Base-by-base conservation (phyloP, 2,113 vertebrate genomes). In the Litocranius walleri region DNA sequence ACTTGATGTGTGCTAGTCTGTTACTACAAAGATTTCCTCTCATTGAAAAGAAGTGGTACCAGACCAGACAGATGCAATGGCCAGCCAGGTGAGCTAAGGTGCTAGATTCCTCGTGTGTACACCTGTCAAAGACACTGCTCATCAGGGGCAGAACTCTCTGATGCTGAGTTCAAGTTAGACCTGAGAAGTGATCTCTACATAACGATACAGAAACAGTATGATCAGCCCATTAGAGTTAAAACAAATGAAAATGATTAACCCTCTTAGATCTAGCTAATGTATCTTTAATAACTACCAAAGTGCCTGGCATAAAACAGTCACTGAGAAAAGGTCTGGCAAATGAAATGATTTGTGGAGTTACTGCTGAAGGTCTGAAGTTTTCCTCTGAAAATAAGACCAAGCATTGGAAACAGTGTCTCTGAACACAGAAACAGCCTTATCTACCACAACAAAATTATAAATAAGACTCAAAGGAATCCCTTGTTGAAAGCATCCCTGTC, bases 361-460 rank as follows among this genome's bases (percentile, higher is more conserved):
- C 67, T 57, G 59, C n/a, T 36, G 36, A 62, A 78, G 61, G 14
- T 64, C 77, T 86, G 64, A 45, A 48, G 87, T 80, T 82, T 64
- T 86, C n/a, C 33, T 13, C 3, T 48, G 30, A 82, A 89, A 92
- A 84, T 54, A 62, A 62, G n/a, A 80, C 29, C 33, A 80, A 92
- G 40, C 77, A 88, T 61, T 25, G 43, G 48, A 21, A 45, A 84
- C 56, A 45, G 67, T 77, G 36, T 95, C 50, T 43, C 33, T 83
- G 21, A 96, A 96, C 67, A 77, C 8, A 93, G 6, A 59, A 54
- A 78, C 19, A 71, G 21, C 82, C 90, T 62, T 83, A 43, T 82
- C 33, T 86, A 29, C 43, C 67, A 96, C 56, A 95, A 93, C 9
- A 91, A 82, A 93, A 93, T 89, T 95, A 91, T 89, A 97, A 96